A percentile compares a stretch with the other conserved stretches of the same genome.
These are phyloP conservation scores for Leptogaster cylindrica DNA, from an alignment of 2,888 invertebrate species.

Conservation along the genomic window DNA sequence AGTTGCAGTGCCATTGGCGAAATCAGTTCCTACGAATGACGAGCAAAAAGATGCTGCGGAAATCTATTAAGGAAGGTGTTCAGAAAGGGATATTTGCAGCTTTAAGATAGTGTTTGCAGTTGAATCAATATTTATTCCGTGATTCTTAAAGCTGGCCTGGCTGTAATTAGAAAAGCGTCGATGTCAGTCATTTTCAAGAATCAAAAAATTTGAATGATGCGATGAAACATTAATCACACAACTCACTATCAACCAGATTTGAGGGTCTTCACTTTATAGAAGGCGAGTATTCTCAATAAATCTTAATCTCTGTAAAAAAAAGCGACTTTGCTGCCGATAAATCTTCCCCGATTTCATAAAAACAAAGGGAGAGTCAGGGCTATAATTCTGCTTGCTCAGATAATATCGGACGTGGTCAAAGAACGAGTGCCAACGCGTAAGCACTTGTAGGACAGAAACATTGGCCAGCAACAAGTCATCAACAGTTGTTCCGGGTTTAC, in stretches of 20 bases:
- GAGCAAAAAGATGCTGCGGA: not conserved
- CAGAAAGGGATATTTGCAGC: conserved; percentile 19
- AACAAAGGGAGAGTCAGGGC: conserved; percentile 27
- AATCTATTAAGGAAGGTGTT: conserved; percentile 16
- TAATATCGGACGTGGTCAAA: conserved; percentile 15
- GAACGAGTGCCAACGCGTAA: not conserved
- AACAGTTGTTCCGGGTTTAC: conserved; percentile 43
- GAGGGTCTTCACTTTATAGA: conserved; percentile 7
- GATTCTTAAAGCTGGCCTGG: not conserved
- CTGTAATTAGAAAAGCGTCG: not conserved
- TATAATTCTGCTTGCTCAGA: conserved; percentile 28
- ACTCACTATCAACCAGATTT: not conserved
- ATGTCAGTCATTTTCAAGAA: conserved; percentile 21
- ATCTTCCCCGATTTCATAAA: conserved; percentile 31
- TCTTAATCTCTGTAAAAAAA: conserved; percentile 32
- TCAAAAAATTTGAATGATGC: not conserved
- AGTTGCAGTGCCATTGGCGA: no score
- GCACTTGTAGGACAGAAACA: not conserved
- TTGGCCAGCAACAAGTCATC: conserved; percentile 41
- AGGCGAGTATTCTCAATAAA: conserved; percentile 29
- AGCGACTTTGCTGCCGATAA: conserved; percentile 29
- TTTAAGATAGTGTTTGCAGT: not conserved
- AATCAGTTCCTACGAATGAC: conserved; percentile 30
- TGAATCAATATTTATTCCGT: not conserved
- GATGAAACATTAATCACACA: conserved; percentile 9